Conservation (phyloP, 2,113 vertebrate genomes). For the Tiliqua scincoides region DNA sequence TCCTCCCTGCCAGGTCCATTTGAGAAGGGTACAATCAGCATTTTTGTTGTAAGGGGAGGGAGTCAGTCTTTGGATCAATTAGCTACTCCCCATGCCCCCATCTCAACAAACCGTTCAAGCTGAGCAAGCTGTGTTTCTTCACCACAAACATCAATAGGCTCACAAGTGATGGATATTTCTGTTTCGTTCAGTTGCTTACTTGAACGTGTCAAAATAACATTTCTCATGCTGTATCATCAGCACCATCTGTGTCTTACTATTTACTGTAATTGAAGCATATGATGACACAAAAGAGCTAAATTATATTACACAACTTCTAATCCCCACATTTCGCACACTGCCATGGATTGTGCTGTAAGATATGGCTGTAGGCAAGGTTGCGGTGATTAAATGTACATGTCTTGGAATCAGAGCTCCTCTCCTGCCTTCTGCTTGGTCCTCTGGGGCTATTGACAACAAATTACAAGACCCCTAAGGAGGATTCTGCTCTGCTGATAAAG, state of each 20-base stretch:
- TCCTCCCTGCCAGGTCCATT: not conserved
- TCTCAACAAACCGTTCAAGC: constrained; percentile 9
- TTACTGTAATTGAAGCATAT: not conserved
- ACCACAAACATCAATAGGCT: not conserved
- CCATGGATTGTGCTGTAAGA: not conserved
- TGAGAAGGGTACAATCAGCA: not conserved
- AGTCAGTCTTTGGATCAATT: constrained; percentile 1
- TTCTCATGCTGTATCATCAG: not conserved
- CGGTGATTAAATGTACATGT: not conserved
- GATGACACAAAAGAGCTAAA: not conserved
- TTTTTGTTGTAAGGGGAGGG: constrained; percentile 19
- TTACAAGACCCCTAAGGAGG: not conserved
- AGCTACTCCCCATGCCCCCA: not conserved
- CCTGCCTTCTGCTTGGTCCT: not conserved
- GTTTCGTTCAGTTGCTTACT: not conserved
- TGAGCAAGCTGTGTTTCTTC: constrained; percentile 6
- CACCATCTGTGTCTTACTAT: not conserved
- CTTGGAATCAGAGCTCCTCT: not conserved
- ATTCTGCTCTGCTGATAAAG: not conserved
- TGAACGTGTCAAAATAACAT: not conserved
- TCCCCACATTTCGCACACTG: not conserved
- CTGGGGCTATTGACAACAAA: not conserved
- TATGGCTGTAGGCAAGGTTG: not conserved
- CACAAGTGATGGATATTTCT: not conserved
- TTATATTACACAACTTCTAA: not conserved